Base-by-base conservation (phyloP, 2,113 vertebrate genomes). In the Crocuta crocuta region DNA sequence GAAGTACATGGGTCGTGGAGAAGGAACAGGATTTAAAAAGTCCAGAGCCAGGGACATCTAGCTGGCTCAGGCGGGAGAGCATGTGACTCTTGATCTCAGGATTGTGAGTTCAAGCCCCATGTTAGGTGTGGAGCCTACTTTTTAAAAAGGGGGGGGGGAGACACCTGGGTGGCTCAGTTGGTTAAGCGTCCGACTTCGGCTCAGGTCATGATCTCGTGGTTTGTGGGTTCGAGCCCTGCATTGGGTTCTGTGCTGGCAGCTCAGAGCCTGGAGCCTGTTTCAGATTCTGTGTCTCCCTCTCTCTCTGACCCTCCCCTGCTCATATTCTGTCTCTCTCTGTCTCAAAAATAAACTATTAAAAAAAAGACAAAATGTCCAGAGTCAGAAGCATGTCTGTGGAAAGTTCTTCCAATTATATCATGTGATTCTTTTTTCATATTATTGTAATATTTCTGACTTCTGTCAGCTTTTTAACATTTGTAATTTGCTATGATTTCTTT, bases 391-490 rank as follows among this genome's bases (percentile, higher is more conserved):
- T 82, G 39, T 68, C 78, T 89, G 10, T n/a, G 9, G 53, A 48
- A 70, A 80, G 28, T 89, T 74, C 79, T 95, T 92, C 39, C 7
- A 21, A 74, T 63, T n/a, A 53, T 66, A 86, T 81, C 48, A 74
- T 8, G 21, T 65, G 10, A 86, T 68, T 93, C 58, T 28, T 35
- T 83, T 35, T 58, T 35, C 53, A 85, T 55, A 71, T 45, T 58
- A 48, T 88, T 73, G 76, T 79, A 70, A 68, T 35, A n/a, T 12
- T 79, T 71, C 83, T 79, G 82, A 19, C 61, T 39, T 79, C 43
- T 43, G 43, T 70, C 88, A 94, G 63, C 24, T 91, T 94, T 95
- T 87, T 43, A 70, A 91, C 83, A 39, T 43, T 45, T 65, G 43
- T 33, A 68, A 58, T 81, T 58, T 80, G 58, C 68, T 74, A 35